Percentiles rank a stretch among this genome's conserved stretches.
Evolutionary conservation across 2,113 vertebrate species (phyloP).

Genomic region (Ailurus styani): DNA sequence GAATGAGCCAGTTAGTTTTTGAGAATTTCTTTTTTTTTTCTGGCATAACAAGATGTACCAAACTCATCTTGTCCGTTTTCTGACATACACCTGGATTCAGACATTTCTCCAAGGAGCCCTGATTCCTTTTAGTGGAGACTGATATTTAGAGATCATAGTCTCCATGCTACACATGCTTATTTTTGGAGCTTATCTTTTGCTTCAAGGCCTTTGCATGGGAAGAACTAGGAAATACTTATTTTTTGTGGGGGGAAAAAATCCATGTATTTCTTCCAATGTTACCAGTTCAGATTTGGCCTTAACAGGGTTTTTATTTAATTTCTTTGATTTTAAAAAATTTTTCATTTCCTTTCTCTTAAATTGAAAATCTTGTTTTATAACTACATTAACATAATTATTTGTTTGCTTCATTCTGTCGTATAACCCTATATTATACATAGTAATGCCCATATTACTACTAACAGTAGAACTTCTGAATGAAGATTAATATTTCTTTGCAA

Average conservation of each 20-base stretch:
- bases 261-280: neutral
- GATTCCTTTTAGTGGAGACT: neutral
- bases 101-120: neutral
- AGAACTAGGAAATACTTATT: neutral
- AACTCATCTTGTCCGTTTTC: neutral
- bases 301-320: neutral
- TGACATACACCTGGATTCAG: neutral
- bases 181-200: neutral
- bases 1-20: neutral
- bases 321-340: neutral
- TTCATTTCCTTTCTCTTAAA: neutral
- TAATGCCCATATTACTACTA: neutral
- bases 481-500: neutral
- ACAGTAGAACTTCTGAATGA: neutral
- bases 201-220: neutral
- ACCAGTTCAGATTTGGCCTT: neutral
- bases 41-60: neutral
- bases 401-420: neutral
- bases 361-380: neutral
- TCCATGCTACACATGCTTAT: neutral
- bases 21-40: neutral
- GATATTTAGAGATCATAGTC: fast-evolving
- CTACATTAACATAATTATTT: neutral
- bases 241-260: neutral
- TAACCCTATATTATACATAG: neutral